Conservation (phyloP, 2,113 vertebrate genomes). For the Alaudala cheleensis region DNA sequence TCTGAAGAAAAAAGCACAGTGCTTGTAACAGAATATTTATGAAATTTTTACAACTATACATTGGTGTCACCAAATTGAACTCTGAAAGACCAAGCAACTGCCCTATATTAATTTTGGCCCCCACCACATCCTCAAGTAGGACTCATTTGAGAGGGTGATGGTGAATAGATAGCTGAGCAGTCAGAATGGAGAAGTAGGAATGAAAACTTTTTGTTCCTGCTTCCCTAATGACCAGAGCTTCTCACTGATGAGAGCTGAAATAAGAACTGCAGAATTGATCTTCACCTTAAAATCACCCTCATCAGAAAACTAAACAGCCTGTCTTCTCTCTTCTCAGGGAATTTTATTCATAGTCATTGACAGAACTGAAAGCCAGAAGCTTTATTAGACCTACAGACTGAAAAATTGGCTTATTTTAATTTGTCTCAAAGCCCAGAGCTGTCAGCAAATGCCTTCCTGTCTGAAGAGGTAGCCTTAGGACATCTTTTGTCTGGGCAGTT, state of each 20-base stretch:
- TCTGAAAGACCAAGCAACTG: background rate
- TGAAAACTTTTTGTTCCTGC: background rate
- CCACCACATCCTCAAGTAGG: background rate
- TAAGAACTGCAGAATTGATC: background rate
- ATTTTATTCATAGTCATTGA: conserved; percentile 43
- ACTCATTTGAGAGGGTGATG: background rate
- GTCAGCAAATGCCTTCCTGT: conserved; percentile 31
- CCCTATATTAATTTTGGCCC: background rate
- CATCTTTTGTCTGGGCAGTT: conserved; percentile 24
- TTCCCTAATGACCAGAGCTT: background rate
- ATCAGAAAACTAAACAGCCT: conserved; percentile 18
- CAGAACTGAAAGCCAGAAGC: conserved; percentile 16
- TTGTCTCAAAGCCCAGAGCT: background rate
- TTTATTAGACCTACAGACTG: conserved; percentile 41
- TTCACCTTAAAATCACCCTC: conserved; percentile 36
- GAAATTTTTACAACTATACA: background rate
- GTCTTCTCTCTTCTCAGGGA: background rate
- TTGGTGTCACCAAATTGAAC: background rate
- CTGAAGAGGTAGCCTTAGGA: conserved; percentile 40
- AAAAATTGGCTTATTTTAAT: conserved; percentile 34
- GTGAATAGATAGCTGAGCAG: background rate
- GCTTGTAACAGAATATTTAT: background rate
- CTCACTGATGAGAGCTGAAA: background rate
- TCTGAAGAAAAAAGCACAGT: background rate
- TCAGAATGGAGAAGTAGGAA: background rate